Percentiles rank a stretch among this genome's conserved stretches.
phyloP scores from a whole-genome alignment of 2,113 vertebrate species.

The Potamarius usumacintae region DNA sequence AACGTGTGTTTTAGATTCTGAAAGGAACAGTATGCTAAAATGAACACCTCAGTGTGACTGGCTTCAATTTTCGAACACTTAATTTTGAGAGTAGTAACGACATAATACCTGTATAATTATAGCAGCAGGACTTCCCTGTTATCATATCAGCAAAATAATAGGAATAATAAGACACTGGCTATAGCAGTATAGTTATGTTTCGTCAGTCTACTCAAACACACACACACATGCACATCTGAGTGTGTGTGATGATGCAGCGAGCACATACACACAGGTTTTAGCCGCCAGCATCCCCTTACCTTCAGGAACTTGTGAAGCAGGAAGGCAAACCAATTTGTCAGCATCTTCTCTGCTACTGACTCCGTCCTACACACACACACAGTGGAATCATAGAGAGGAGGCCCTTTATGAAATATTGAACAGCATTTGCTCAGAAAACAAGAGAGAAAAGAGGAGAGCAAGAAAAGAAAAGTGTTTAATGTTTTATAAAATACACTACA shows the following conservation, averaged over 20 bases:
- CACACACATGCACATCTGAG: neutral
- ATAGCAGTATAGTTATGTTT: neutral
- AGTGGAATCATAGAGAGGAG: neutral
- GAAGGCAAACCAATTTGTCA: constrained; percentile 64
- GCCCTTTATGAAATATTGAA: constrained; percentile 1
- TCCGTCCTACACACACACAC: constrained; percentile 26
- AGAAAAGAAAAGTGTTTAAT: neutral
- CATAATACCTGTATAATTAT: neutral
- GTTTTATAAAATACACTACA: constrained; percentile 7
- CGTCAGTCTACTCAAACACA: neutral
- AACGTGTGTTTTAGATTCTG: neutral
- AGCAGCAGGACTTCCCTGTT: neutral
- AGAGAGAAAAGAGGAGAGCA: neutral
- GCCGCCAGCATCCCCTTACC: constrained; percentile 58
- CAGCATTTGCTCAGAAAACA: constrained; percentile 1
- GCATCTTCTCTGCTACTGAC: constrained; percentile 33
- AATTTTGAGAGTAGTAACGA: neutral
- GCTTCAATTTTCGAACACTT: neutral
- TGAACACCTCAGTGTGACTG: neutral
- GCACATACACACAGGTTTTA: neutral
- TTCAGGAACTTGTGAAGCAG: constrained; percentile 83
- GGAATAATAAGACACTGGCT: neutral
- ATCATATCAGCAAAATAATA: neutral
- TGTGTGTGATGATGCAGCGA: neutral
- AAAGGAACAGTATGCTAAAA: no score